Evolutionary conservation across 2,888 invertebrate genomes (phyloP), one percentile per base, ranked within the genome.

Genomic region (Cinara cedri): DNA sequence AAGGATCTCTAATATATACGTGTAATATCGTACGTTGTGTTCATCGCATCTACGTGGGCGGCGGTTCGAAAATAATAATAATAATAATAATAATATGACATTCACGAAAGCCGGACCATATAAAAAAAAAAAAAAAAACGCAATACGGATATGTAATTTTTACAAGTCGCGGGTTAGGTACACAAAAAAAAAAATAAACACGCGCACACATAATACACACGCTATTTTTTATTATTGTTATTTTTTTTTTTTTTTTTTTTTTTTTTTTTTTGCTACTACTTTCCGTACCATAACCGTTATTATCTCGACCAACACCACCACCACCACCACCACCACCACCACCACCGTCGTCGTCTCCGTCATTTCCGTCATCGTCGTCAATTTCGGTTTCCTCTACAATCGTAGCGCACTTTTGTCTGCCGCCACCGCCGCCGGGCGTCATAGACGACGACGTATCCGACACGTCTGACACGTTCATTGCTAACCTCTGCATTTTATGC

Each of bases 401-500:
- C 81, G 85, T 84, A 57, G 84, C 83, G 82, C 84, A 84, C 82
- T 84, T 83, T 83, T 84, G 84, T 75, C 84, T 6, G 34, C 34
- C 34, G 6, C 34, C n/a, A 21, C 54, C 34, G 42, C 42, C 21
- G 57, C 46, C 60, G 16, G 62, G 51, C 49, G 66, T 21, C 60
- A 21, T 6, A 3, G 34, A 14, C 62, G 78, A 54, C 19, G 76
- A 76, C n/a, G 66, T 26, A 66, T 68, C 78, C n/a, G 74, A 72
- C 72, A 85, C 85, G 80, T 82, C 82, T 78, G 83, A 82, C 85
- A 91, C 91, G 88, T 91, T 93, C 85, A 97, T 90, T 68, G 96
- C 96, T 91, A 98, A 91, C 87, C 95, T 93, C 89, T 96, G 94
- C 96, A 98, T 97, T 89, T 98, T 86, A 85, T 87, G 86, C 83